These are phyloP conservation scores for Drosophila santomea DNA, from an alignment of 1,140 invertebrate genomes.

Conservation along the genomic window DNA sequence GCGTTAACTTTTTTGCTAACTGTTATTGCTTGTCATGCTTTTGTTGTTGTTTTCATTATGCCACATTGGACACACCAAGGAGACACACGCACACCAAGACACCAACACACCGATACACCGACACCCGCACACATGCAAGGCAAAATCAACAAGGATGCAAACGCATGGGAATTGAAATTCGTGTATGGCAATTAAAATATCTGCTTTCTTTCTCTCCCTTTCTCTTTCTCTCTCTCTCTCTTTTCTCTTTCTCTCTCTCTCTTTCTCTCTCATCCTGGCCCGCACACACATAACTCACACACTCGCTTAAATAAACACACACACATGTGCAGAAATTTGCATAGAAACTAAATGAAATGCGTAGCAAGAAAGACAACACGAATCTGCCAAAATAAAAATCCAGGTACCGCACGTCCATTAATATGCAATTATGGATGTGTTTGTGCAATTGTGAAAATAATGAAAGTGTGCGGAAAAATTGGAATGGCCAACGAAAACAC, in stretches of 20 bases:
- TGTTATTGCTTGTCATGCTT: slow-evolving; percentile 60
- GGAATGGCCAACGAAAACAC: slow-evolving; percentile 1
- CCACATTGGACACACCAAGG: slow-evolving; percentile 42
- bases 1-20: slow-evolving; percentile 57
- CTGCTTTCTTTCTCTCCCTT: slow-evolving; percentile 55
- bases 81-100: slow-evolving; percentile 5
- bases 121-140: slow-evolving; percentile 19
- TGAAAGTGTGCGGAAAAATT: neutral
- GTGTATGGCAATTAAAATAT: slow-evolving; percentile 75
- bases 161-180: slow-evolving; percentile 69
- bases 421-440: slow-evolving; percentile 62
- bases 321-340: slow-evolving; percentile 56
- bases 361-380: slow-evolving; percentile 52
- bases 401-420: slow-evolving; percentile 38
- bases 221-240: slow-evolving; percentile 23
- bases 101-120: slow-evolving; percentile 1
- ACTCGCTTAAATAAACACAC: slow-evolving; percentile 21
- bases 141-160: slow-evolving; percentile 32
- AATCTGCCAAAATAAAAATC: slow-evolving; percentile 52
- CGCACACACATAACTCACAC: slow-evolving; percentile 19
- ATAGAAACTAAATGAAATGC: slow-evolving; percentile 64
- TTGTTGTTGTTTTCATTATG: slow-evolving; percentile 56
- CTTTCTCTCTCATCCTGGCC: slow-evolving; percentile 22
- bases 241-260: slow-evolving; percentile 31
- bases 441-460: slow-evolving; percentile 22